phyloP scores from a whole-genome alignment of 2,113 vertebrate species.

The Alligator sinensis region DNA sequence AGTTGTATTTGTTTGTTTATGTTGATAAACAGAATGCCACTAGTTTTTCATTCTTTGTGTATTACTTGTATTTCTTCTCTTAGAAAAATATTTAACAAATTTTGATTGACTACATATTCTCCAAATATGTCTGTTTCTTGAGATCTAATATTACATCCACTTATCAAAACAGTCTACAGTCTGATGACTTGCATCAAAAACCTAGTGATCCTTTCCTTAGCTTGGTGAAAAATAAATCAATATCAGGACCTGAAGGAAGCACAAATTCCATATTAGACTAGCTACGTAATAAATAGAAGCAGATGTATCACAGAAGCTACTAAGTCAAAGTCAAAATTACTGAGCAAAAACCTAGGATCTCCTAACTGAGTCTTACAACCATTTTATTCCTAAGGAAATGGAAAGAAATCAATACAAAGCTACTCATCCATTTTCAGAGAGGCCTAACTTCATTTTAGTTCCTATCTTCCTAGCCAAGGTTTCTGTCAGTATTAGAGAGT shows the following conservation, averaged over 20 bases:
- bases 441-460: not conserved
- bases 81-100: not conserved
- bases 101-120: rapidly evolving
- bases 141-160: not conserved
- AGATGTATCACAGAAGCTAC: constrained; percentile 23
- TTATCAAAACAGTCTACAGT: not conserved
- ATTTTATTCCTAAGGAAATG: constrained; percentile 50
- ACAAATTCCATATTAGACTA: constrained; percentile 29
- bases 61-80: not conserved
- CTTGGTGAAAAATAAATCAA: constrained; percentile 46
- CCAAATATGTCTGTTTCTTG: not conserved
- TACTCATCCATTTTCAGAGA: constrained; percentile 51
- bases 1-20: not conserved
- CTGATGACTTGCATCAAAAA: constrained; percentile 18
- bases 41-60: not conserved
- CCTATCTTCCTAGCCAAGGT: constrained; percentile 13
- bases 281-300: constrained; percentile 41
- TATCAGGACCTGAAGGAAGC: not conserved
- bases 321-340: not conserved
- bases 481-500: not conserved
- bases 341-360: constrained; percentile 25
- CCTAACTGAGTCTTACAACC: not conserved
- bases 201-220: constrained; percentile 9
- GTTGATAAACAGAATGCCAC: not conserved
- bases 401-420: constrained; percentile 60